A percentile compares a stretch with the other conserved stretches of the same genome.
These are phyloP conservation scores for Agapornis roseicollis DNA, from an alignment of 2,113 vertebrate species.

Conservation along the genomic window DNA sequence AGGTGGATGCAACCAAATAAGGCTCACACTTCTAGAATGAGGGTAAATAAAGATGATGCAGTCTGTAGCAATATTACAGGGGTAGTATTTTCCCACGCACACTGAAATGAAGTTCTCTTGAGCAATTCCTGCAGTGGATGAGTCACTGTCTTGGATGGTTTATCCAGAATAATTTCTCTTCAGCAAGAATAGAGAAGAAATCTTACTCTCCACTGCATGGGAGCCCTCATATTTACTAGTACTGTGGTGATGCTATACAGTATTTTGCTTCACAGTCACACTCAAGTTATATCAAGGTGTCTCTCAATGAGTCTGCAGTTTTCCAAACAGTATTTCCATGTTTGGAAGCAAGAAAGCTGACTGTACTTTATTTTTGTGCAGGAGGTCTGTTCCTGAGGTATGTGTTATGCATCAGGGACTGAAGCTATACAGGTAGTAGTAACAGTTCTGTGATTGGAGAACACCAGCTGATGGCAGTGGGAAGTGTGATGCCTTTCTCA, in stretches of 20 bases:
- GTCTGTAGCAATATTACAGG: background rate
- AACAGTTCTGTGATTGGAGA: background rate
- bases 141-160: conserved; percentile 53
- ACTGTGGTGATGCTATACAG: background rate
- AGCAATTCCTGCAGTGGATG: conserved; percentile 44
- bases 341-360: background rate
- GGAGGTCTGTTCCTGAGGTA: background rate
- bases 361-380: background rate
- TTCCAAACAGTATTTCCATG: background rate
- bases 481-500: background rate
- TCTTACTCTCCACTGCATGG: background rate
- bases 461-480: background rate
- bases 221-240: background rate
- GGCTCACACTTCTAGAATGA: background rate
- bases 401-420: background rate
- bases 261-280: background rate
- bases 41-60: conserved; percentile 33
- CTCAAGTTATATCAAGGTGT: background rate
- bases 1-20: conserved; percentile 26
- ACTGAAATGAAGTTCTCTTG: conserved; percentile 39
- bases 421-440: background rate
- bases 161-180: conserved; percentile 31
- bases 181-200: conserved; percentile 2
- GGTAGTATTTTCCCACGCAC: conserved; percentile 29
- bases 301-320: background rate